A percentile compares a stretch with the other conserved stretches of the same genome.
Conservation (phyloP, 1,140 invertebrate species). For the Drosophila azteca region DNA sequence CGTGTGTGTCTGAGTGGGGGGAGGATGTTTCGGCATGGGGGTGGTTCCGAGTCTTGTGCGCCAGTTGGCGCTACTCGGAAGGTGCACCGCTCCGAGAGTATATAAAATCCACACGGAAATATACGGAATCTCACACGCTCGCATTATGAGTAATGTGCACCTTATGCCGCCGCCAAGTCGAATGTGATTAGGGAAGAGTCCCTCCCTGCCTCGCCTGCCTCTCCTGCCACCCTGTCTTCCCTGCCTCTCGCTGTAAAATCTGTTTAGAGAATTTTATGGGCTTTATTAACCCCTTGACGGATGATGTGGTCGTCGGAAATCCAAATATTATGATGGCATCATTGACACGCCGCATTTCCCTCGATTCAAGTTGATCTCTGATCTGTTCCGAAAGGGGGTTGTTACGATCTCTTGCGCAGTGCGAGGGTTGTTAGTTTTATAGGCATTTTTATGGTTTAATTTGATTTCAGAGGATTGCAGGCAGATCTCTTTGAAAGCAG, state of each 20-base stretch:
- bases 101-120: constrained; percentile 20
- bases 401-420: background rate
- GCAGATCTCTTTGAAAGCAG: background rate
- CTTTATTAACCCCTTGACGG: constrained; percentile 78
- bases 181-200: constrained; percentile 58
- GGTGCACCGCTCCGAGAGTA: constrained; percentile 20
- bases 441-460: constrained; percentile 64
- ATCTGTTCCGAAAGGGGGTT: constrained; percentile 28
- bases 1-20: constrained; percentile 21
- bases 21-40: constrained; percentile 27
- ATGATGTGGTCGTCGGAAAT: constrained; percentile 65
- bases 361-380: constrained; percentile 68
- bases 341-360: constrained; percentile 79
- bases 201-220: background rate
- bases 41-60: constrained; percentile 37
- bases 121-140: constrained; percentile 63
- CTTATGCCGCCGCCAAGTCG: constrained; percentile 79
- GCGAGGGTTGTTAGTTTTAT: constrained; percentile 43
- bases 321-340: constrained; percentile 82
- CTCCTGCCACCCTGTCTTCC: no score
- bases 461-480: constrained; percentile 43
- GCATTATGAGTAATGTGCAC: constrained; percentile 82
- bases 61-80: constrained; percentile 47
- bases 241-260: constrained; percentile 10
- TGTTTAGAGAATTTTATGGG: constrained; percentile 52